Base-by-base conservation (phyloP, 2,113 vertebrate genomes). In the Chionodraco myersi region DNA sequence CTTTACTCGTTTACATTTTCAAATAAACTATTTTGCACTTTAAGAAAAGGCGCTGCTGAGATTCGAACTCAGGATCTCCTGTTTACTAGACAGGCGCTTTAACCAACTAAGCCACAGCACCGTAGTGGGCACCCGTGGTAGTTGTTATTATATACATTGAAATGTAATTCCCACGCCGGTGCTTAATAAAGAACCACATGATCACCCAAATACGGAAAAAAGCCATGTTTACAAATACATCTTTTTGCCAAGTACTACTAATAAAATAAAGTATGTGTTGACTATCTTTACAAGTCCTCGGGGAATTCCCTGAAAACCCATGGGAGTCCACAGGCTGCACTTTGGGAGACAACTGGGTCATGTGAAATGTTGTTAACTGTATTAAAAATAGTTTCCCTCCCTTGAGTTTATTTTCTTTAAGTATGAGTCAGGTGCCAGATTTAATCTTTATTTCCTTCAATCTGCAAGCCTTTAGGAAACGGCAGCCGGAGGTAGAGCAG, bases 391-490 rank as follows among this genome's bases (percentile, higher is more conserved):
- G 65, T 6, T 36, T 54, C 36, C 6, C 5, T n/a, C 72, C 70
- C 51, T 1, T 16, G 15, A 74, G 72, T 36, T 48, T 47, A 13
- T 70, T 59, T 64, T 47, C 48, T 72, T 13, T 45, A 52, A 26
- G n/a, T 49, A 21, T 80, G 59, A 45, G 36, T 61, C 69, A 78
- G 64, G 64, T 61, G 62, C 21, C 52, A 9, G 12, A 56, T 10
- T 72, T 48, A 54, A 58, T 80, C 67, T 54, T 12, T n/a, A 36
- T 26, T 58, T 47, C 58, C 61, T 21, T 53, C 59, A 14, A 3
- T 72, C 75, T 60, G 58, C 26, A 45, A 26, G 34, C 21, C 48
- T 44, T 62, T 68, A 83, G 84, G 85, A 92, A 75, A 75, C 7
- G 18, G 26, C 80, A 76, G 81, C 36, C 5, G 10, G 54, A 84